These are phyloP conservation scores for Palythoa heliodiscus DNA, from an alignment of 92 coral and sea anemone species.

Conservation along the genomic window DNA sequence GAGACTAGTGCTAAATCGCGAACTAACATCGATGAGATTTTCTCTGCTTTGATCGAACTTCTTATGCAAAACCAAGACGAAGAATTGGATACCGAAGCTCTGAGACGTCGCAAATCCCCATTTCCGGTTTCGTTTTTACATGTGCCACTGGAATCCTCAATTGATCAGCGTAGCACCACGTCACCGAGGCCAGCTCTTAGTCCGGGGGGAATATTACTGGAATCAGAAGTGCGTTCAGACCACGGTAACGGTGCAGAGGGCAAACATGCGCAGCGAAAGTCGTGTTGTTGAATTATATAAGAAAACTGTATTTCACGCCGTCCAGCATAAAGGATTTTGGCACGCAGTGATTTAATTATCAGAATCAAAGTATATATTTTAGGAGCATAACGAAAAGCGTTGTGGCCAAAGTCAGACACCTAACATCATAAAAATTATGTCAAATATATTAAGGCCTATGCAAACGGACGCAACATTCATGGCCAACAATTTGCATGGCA, in stretches of 20 bases:
- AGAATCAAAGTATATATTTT: too few relatives aligned
- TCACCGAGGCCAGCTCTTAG: slow-evolving; percentile 19
- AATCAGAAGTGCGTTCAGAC: not conserved
- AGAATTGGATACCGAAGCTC: not conserved
- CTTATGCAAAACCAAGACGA: slow-evolving; percentile 52
- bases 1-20: slow-evolving; percentile 79
- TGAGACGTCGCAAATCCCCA: not conserved
- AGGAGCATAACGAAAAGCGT: too few relatives aligned
- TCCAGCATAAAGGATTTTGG: too few relatives aligned
- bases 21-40: slow-evolving; percentile 77
- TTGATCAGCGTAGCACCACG: slow-evolving; percentile 6
- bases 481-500: too few relatives aligned
- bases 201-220: slow-evolving; percentile 28
- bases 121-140: not conserved
- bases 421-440: too few relatives aligned
- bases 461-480: too few relatives aligned
- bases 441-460: too few relatives aligned
- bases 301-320: too few relatives aligned
- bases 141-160: not conserved
- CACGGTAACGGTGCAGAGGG: not conserved
- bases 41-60: slow-evolving; percentile 63
- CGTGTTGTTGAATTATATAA: not conserved
- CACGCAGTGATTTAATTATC: too few relatives aligned
- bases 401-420: too few relatives aligned
- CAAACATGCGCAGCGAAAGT: not conserved